Percentiles rank a stretch among this genome's conserved stretches.
These are phyloP conservation scores for Leptatherina wallacei DNA, from an alignment of 2,797 vertebrate species.

Conservation along the genomic window DNA sequence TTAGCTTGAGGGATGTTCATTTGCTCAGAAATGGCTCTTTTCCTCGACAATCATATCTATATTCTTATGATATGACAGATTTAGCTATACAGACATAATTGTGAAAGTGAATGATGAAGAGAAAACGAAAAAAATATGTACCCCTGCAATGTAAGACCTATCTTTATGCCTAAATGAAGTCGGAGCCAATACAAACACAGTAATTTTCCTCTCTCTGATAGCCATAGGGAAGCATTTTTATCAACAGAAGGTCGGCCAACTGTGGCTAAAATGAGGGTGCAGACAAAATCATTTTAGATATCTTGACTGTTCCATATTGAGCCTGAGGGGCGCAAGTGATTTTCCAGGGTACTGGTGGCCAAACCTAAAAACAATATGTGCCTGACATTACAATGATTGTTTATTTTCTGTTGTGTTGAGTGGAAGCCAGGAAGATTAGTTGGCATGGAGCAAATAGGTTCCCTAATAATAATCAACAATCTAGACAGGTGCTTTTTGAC, in stretches of 20 bases:
- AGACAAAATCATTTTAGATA: slow-evolving; percentile 20
- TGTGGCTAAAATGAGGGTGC: neutral
- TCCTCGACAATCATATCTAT: slow-evolving; percentile 7
- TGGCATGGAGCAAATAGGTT: slow-evolving; percentile 60
- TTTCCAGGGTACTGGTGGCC: slow-evolving; percentile 28
- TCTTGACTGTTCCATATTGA: slow-evolving; percentile 9
- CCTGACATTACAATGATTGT: slow-evolving; percentile 40
- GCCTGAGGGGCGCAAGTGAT: slow-evolving; percentile 36
- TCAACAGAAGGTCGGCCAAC: slow-evolving; percentile 34
- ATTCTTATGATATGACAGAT: slow-evolving; percentile 13
- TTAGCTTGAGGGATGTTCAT: slow-evolving; percentile 32
- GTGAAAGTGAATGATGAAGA: slow-evolving; percentile 27
- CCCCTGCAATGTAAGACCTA: slow-evolving; percentile 17
- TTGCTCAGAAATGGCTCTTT: slow-evolving; percentile 10
- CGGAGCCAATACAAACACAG: slow-evolving; percentile 32
- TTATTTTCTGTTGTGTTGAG: slow-evolving; percentile 50
- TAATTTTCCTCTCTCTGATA: slow-evolving; percentile 36
- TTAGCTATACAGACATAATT: slow-evolving; percentile 5
- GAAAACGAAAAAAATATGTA: slow-evolving; percentile 11
- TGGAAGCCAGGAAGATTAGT: slow-evolving; percentile 65
- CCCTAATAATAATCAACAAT: slow-evolving; percentile 66
- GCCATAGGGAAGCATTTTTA: slow-evolving; percentile 32
- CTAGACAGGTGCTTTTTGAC: slow-evolving; percentile 35
- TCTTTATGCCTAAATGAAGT: slow-evolving; percentile 21
- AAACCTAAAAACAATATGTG: slow-evolving; percentile 35